Evolutionary conservation across 2,797 vertebrate species (phyloP).

Genomic region (Holocentrus rufus): DNA sequence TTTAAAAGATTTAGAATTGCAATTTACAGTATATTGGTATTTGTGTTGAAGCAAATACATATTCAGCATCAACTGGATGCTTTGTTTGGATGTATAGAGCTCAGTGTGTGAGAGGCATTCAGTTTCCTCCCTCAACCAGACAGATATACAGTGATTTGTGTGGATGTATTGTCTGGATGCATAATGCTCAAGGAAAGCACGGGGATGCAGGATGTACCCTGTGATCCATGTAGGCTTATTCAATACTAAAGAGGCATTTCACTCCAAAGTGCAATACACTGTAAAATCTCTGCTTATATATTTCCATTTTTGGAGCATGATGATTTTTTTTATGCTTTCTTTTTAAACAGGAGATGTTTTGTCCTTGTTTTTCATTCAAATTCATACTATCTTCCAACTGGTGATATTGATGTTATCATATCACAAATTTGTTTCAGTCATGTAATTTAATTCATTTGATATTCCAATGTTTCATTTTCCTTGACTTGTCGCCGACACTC

Average conservation of each 20-base stretch:
- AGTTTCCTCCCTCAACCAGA: constrained; percentile 59
- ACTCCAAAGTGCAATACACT: not conserved
- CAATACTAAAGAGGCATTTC: not conserved
- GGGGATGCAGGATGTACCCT: not conserved
- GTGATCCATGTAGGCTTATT: not conserved
- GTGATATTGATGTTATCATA: not conserved
- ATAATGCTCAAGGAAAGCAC: not conserved
- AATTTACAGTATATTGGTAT: too few species aligned
- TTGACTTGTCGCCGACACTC: not conserved
- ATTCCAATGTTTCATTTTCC: not conserved
- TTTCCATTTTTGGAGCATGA: not conserved
- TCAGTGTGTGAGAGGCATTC: not conserved
- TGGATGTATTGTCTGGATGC: constrained; percentile 26
- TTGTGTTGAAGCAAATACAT: too few species aligned
- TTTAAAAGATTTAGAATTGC: too few species aligned
- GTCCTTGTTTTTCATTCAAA: not conserved
- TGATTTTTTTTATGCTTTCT: not conserved
- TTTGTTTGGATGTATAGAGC: not conserved
- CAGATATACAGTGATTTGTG: constrained; percentile 56
- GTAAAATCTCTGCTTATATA: not conserved
- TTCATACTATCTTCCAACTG: not conserved
- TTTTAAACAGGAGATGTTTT: not conserved
- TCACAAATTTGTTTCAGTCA: not conserved
- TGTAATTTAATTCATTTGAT: not conserved
- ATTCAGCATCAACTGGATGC: too few species aligned